Evolutionary conservation across 1,140 invertebrate species (phyloP).

Genomic region (Drosophila persimilis): DNA sequence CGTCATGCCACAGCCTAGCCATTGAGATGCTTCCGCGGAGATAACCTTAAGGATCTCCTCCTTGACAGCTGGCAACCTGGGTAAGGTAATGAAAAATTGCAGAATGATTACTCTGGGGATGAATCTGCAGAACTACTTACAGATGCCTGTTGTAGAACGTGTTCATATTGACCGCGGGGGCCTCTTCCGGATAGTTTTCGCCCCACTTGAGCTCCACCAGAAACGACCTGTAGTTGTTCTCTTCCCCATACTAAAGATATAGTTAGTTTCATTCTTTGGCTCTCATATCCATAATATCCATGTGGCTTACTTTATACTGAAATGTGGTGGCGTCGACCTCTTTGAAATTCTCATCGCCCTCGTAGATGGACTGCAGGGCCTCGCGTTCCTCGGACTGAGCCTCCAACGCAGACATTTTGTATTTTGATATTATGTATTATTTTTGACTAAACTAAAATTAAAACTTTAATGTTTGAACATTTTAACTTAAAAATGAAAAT

Average conservation of each 20-base stretch:
- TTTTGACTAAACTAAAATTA: background rate
- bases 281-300: slow-evolving; percentile 8
- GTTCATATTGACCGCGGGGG: slow-evolving; percentile 93
- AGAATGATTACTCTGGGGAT: slow-evolving; percentile 4
- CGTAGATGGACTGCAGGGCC: slow-evolving; percentile 96
- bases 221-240: slow-evolving; percentile 91
- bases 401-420: slow-evolving; percentile 85
- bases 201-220: slow-evolving; percentile 94
- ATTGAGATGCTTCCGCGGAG: slow-evolving; percentile 89
- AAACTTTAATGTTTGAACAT: background rate
- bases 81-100: slow-evolving; percentile 45
- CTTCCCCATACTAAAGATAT: slow-evolving; percentile 89
- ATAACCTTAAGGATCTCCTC: slow-evolving; percentile 87
- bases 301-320: slow-evolving; percentile 92
- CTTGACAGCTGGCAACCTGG: slow-evolving; percentile 89
- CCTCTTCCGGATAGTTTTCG: slow-evolving; percentile 91
- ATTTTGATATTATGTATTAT: background rate
- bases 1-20: slow-evolving; percentile 95
- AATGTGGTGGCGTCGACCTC: slow-evolving; percentile 90
- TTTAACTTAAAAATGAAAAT: slow-evolving; percentile 42
- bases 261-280: background rate
- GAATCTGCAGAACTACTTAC: slow-evolving; percentile 86
- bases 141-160: slow-evolving; percentile 97
- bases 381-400: slow-evolving; percentile 94
- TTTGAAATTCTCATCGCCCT: slow-evolving; percentile 95